phyloP scores from a whole-genome alignment of 2,888 invertebrate species.

The Dorcus parallelipipedus region DNA sequence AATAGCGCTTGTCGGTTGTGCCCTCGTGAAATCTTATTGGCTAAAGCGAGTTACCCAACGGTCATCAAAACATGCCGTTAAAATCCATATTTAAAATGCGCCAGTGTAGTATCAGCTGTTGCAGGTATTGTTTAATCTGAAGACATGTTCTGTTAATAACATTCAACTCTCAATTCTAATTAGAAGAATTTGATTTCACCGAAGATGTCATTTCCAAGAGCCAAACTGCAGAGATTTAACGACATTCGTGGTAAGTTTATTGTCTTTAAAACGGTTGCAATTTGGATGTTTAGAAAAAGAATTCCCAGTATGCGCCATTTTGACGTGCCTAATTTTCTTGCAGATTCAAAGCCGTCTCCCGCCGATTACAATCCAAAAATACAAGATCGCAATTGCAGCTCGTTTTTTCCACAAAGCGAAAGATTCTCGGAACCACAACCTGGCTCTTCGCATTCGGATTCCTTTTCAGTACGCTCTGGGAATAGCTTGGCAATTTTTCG shows the following conservation, averaged over 20 bases:
- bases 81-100: too few species aligned
- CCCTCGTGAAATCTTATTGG: too few species aligned
- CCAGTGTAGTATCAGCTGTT: too few species aligned
- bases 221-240: constrained; percentile 56
- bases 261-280: constrained; percentile 8
- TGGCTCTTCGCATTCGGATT: constrained; percentile 41
- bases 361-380: constrained; percentile 36
- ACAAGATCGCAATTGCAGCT: constrained; percentile 32
- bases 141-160: too few species aligned
- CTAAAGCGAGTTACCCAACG: too few species aligned
- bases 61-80: too few species aligned
- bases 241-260: constrained; percentile 52
- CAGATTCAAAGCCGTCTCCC: constrained; percentile 53
- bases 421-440: constrained; percentile 42
- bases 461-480: constrained; percentile 30
- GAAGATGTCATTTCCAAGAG: constrained; percentile 57
- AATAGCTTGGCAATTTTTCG: constrained; percentile 40
- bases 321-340: constrained; percentile 19
- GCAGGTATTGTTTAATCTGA: too few species aligned
- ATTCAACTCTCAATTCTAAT: too few species aligned
- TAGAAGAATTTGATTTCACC: neutral
- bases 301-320: too few species aligned
- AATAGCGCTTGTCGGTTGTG: too few species aligned
- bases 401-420: constrained; percentile 45
- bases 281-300: neutral